Evolutionary conservation across 2,113 vertebrate genomes (phyloP).

Genomic region (Lepus timidus): DNA sequence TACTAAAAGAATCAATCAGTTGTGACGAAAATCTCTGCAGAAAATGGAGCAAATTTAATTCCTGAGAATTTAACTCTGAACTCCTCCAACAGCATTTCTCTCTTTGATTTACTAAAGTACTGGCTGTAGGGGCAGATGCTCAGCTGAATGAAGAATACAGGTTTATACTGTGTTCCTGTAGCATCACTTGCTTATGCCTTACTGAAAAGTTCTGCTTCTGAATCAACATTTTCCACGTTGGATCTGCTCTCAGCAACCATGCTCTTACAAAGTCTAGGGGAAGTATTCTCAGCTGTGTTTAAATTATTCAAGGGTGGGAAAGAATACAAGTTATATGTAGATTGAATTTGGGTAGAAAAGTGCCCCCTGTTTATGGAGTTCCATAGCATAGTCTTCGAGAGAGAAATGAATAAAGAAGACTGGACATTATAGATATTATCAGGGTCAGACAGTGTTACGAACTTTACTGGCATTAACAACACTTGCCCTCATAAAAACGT

Average conservation of each 20-base stretch:
- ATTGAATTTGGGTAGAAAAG: slow-evolving; percentile 21
- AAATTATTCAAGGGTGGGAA: slow-evolving; percentile 55
- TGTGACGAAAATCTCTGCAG: slow-evolving; percentile 16
- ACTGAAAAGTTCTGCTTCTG: slow-evolving; percentile 60
- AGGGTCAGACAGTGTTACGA: background rate
- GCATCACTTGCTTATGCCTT: background rate
- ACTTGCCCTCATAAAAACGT: background rate
- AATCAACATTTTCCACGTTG: slow-evolving; percentile 72
- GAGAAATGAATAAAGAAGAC: slow-evolving; percentile 12
- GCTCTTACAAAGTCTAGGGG: background rate
- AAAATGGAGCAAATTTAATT: slow-evolving; percentile 45
- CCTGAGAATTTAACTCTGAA: background rate
- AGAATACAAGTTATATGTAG: slow-evolving; percentile 17
- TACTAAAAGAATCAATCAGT: background rate
- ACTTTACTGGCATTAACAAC: background rate
- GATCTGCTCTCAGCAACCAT: slow-evolving; percentile 71
- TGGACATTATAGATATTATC: background rate
- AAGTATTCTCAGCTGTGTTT: slow-evolving; percentile 59
- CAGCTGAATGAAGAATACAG: background rate
- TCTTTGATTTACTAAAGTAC: slow-evolving; percentile 1
- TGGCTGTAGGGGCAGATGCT: background rate
- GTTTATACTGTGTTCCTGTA: background rate
- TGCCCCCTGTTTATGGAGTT: background rate
- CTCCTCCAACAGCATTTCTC: background rate
- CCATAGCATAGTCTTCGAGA: background rate